These are phyloP conservation scores for Homarus americanus DNA, from an alignment of 1,140 invertebrate genomes.

Conservation along the genomic window DNA sequence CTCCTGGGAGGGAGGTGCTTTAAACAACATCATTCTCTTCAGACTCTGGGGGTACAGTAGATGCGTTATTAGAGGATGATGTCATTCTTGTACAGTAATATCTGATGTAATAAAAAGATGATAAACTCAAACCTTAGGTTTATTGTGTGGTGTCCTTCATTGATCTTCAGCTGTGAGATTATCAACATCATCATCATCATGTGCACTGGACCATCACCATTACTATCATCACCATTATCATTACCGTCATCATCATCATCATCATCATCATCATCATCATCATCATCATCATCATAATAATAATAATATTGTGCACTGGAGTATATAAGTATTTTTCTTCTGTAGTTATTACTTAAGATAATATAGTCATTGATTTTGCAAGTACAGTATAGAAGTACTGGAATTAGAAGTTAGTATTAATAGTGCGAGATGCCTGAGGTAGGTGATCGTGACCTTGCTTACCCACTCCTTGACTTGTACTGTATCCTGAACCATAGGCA, in stretches of 20 bases:
- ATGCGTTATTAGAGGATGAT: too few relatives aligned
- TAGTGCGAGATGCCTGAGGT: neutral
- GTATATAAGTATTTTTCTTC: neutral
- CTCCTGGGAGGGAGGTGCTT: too few relatives aligned
- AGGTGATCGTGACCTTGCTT: neutral
- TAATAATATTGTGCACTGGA: too few relatives aligned
- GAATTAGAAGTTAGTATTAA: neutral
- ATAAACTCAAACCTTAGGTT: too few relatives aligned
- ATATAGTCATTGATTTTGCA: neutral
- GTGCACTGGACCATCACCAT: neutral
- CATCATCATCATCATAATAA: too few relatives aligned
- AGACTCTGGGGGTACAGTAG: too few relatives aligned
- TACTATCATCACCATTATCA: neutral
- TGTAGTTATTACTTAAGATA: neutral
- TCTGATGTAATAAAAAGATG: too few relatives aligned
- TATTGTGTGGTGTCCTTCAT: too few relatives aligned
- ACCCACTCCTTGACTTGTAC: neutral
- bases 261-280: neutral
- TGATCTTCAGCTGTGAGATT: too few relatives aligned
- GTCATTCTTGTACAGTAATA: too few relatives aligned
- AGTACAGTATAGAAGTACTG: neutral
- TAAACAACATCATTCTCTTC: too few relatives aligned
- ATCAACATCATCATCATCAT: neutral
- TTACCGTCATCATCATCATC: neutral
- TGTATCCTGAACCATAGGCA: constrained; percentile 37